Evolutionary conservation across 2,888 invertebrate genomes (phyloP).

Genomic region (Noctua janthe): DNA sequence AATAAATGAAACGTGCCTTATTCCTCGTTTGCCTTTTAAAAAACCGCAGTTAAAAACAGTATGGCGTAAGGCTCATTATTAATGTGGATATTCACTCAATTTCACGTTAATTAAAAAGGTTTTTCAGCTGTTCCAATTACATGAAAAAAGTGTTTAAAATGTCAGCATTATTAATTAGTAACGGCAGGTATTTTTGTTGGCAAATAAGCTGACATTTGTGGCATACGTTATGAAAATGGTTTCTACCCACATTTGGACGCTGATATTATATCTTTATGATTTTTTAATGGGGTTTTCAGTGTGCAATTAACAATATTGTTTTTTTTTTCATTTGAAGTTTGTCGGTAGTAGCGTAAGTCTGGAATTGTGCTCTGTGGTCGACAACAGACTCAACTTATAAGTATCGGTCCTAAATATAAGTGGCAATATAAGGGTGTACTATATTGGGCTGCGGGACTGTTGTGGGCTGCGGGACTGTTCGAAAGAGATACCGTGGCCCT

Average conservation of each 20-base stretch:
- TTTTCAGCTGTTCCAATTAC: slow-evolving; percentile 24
- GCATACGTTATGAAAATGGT: neutral
- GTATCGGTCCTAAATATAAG: too few species aligned
- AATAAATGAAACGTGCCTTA: neutral
- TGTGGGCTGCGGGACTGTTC: too few species aligned
- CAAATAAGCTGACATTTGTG: neutral
- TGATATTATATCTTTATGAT: neutral
- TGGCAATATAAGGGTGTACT: too few species aligned
- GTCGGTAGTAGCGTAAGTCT: neutral
- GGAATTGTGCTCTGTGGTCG: neutral
- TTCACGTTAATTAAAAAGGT: slow-evolving; percentile 23
- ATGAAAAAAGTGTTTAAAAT: neutral
- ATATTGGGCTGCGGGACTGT: too few species aligned
- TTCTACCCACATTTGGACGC: neutral
- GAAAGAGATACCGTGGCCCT: too few species aligned
- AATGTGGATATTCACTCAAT: slow-evolving; percentile 24
- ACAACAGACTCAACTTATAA: neutral
- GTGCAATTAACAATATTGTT: neutral
- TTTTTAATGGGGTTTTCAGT: neutral
- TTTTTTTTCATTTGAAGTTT: neutral
- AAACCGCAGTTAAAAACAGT: neutral
- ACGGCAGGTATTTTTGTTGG: neutral
- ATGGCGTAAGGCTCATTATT: neutral
- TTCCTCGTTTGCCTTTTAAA: neutral
- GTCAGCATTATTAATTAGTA: slow-evolving; percentile 10